Base-by-base conservation (phyloP, 1,140 invertebrate genomes). In the Calephelis nemesis region DNA sequence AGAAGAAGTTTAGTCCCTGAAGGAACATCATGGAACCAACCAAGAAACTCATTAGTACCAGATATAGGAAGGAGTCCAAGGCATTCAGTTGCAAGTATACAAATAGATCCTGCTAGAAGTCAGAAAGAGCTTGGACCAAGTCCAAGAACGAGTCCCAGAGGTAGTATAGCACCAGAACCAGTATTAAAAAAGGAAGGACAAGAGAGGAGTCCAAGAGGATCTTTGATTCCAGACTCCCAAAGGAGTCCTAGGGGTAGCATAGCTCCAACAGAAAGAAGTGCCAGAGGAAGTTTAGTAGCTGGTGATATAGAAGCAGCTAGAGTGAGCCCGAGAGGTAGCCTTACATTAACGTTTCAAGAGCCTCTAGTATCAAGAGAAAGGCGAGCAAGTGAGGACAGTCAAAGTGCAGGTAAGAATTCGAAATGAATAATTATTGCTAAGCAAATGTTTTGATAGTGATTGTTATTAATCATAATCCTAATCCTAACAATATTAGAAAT, bases 171-270 rank as follows among this genome's bases (percentile, higher is more conserved):
- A 5, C 91, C 93, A 5, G 93, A 94, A 45, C 82, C 66, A 72
- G 83, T 71, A 81, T 84, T 88, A 71, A 93, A 87, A 58, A 90
- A 88, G 12, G 89, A 90, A 39, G 69, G 77, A 8, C 82, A 92
- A 39, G 92, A 93, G 47, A 86, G 93, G 63, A 95, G 93, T 77
- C 94, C 94, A 7, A 83, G 95, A 62, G 95, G 95, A 6, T 95
- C 94, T 13, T 92, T 95, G 47, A 90, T 85, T 4, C 92, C 93
- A 2, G 93, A 93, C 58, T 85, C 79, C 11, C 93, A 92, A 70
- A 92, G 92, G 65, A 95, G 94, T 87, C 93, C 94, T 8, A 81
- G 94, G 69, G 93, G 94, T 0, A 95, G 93, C 73, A 92, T 95
- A 47, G 87, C 92, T 71, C 70, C 88, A 70, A 68, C 87, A 45